phyloP scores from a whole-genome alignment of 2,113 vertebrate species.

The Accipiter cooperii region DNA sequence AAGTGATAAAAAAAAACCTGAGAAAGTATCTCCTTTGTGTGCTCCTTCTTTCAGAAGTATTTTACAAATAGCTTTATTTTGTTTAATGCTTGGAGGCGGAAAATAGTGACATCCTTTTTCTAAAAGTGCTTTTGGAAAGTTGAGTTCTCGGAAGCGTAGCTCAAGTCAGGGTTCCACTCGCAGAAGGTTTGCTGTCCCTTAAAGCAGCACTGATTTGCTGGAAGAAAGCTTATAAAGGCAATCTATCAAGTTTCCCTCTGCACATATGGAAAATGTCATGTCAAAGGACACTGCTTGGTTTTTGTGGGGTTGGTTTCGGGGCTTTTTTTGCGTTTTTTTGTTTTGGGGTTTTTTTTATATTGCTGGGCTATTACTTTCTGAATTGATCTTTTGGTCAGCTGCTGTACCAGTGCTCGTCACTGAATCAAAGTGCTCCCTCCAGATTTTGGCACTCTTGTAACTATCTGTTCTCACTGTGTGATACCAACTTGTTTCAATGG shows the following conservation, averaged over 20 bases:
- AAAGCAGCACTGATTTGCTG: constrained; percentile 13
- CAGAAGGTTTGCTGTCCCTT: background rate
- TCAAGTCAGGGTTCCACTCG: background rate
- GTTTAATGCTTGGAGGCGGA: background rate
- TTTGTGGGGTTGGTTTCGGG: background rate
- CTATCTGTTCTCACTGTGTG: background rate
- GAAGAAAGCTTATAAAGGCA: background rate
- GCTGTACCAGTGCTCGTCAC: constrained; percentile 33
- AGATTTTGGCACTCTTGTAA: background rate
- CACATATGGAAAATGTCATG: background rate
- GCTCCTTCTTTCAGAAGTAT: background rate
- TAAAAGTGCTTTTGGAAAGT: background rate
- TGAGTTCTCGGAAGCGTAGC: background rate
- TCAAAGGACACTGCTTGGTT: background rate
- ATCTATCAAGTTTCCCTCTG: background rate
- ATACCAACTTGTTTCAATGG: background rate
- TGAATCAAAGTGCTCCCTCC: background rate
- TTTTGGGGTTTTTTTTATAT: background rate
- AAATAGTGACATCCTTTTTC: background rate
- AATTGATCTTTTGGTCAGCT: constrained; percentile 19
- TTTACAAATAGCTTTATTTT: background rate
- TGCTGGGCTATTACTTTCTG: constrained; percentile 6
- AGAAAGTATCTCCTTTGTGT: background rate
- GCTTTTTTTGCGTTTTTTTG: background rate
- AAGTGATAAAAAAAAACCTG: background rate